Evolutionary conservation across 2,113 vertebrate species (phyloP).

Genomic region (Capreolus pygargus): DNA sequence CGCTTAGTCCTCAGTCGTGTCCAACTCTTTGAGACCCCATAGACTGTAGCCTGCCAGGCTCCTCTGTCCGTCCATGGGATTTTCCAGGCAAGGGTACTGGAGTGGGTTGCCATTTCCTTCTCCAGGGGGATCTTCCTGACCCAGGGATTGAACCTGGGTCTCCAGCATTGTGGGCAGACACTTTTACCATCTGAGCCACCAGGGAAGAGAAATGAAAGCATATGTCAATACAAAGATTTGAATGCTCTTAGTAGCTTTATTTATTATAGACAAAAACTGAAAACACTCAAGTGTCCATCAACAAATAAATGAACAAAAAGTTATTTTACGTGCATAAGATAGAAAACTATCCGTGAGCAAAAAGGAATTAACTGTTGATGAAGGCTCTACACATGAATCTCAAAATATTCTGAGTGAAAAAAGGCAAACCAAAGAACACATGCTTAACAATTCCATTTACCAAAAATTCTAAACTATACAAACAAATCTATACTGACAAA

Average conservation of each 20-base stretch:
- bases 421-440: background rate
- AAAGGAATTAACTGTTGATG: background rate
- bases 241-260: background rate
- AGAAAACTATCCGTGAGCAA: background rate
- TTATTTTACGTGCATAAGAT: background rate
- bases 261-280: background rate
- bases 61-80: no score
- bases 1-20: no score
- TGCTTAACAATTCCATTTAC: background rate
- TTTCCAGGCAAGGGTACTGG: no score
- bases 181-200: no score
- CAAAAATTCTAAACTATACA: constrained; percentile 10
- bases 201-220: constrained; percentile 29
- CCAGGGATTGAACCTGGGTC: no score
- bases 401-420: background rate
- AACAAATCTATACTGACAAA: background rate
- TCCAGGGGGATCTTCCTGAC: no score
- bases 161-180: no score
- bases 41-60: no score
- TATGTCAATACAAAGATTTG: constrained; percentile 26
- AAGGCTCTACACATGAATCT: background rate
- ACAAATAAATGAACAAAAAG: background rate
- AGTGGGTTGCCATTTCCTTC: no score
- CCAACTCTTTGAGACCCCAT: no score
- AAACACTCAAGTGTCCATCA: background rate